A percentile compares a stretch with the other conserved stretches of the same genome.
Evolutionary conservation across 2,797 vertebrate genomes (phyloP).

Genomic region (Moxostoma hubbsi): DNA sequence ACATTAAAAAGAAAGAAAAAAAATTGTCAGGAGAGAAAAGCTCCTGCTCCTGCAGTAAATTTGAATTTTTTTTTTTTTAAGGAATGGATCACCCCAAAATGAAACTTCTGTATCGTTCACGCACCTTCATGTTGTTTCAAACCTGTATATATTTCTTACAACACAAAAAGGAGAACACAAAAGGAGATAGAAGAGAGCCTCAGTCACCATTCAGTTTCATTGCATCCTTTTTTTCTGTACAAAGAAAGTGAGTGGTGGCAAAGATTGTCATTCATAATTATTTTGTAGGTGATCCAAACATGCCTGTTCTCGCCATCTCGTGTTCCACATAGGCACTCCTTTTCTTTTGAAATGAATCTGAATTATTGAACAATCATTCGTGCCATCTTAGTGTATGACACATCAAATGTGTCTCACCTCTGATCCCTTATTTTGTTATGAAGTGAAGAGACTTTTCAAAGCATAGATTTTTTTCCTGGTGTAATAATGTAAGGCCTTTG

Average conservation of each 20-base stretch:
- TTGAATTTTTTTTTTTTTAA: too few relatives aligned
- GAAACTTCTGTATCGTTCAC: too few relatives aligned
- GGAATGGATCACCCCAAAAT: too few relatives aligned
- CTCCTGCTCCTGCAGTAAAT: background rate
- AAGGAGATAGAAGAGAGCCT: too few relatives aligned
- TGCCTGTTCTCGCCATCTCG: slow-evolving; percentile 9
- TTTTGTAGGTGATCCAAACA: background rate
- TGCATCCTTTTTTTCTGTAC: too few relatives aligned
- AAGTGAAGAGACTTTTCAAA: background rate
- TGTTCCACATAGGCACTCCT: slow-evolving; percentile 37
- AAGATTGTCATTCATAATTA: too few relatives aligned
- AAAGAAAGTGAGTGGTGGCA: too few relatives aligned
- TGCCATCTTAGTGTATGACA: slow-evolving; percentile 22
- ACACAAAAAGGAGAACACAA: too few relatives aligned
- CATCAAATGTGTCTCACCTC: slow-evolving; percentile 17
- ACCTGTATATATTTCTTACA: too few relatives aligned
- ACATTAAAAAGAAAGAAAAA: background rate
- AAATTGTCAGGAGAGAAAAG: background rate
- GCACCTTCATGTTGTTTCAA: too few relatives aligned
- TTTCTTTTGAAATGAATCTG: slow-evolving; percentile 18
- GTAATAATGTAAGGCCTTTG: background rate
- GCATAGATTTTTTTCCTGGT: background rate
- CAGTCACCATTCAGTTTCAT: too few relatives aligned
- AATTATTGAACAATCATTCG: slow-evolving; percentile 28
- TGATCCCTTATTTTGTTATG: slow-evolving; percentile 14